These are phyloP conservation scores for Nasonia giraulti DNA, from an alignment of 1,140 invertebrate species.

Conservation along the genomic window DNA sequence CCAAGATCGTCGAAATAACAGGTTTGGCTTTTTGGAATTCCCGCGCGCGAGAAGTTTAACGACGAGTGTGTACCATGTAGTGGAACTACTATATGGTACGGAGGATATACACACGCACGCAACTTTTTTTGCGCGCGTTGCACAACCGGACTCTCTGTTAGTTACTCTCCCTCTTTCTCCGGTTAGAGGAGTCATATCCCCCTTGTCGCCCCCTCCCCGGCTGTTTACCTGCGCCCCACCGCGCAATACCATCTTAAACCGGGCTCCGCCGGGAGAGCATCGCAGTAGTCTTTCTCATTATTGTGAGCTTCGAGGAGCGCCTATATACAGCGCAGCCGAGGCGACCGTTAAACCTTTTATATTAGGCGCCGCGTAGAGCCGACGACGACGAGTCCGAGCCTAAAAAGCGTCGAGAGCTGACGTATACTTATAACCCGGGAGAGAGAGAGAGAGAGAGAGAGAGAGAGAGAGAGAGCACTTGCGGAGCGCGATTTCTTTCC, in stretches of 20 bases:
- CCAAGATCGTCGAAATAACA: neutral
- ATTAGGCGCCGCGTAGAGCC: conserved; percentile 17
- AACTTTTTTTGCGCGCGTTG: conserved; percentile 2
- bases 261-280: neutral
- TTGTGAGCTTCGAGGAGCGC: neutral
- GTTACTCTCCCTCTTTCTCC: neutral
- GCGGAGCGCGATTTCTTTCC: too few species aligned
- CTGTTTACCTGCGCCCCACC: conserved; percentile 28
- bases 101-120: too few species aligned
- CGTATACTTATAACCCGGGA: too few species aligned
- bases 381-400: conserved; percentile 20
- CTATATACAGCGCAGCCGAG: neutral
- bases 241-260: neutral
- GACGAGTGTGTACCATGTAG: neutral
- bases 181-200: neutral
- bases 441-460: too few species aligned
- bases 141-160: conserved; percentile 21
- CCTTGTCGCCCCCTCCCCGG: neutral
- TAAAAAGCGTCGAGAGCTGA: conserved; percentile 30
- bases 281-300: neutral
- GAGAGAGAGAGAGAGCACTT: too few species aligned
- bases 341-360: conserved; percentile 17
- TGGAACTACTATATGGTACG: too few species aligned
- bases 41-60: conserved; percentile 28
- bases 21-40: neutral